Conservation (phyloP, 92 coral and sea anemone genomes). For the Diadumene lineata region DNA sequence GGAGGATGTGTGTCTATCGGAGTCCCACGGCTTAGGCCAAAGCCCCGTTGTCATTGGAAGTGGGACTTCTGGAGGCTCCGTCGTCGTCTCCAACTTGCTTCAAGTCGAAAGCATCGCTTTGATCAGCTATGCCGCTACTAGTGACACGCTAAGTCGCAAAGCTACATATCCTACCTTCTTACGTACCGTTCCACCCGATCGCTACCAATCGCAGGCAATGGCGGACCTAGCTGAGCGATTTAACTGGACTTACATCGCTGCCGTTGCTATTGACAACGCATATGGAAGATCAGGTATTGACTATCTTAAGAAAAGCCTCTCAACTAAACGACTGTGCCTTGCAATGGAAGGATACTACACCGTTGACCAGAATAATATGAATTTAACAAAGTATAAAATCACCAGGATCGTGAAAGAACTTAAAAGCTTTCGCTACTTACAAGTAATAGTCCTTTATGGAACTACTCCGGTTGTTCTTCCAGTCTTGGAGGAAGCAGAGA, state of each 20-base stretch:
- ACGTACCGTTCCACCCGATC: slow-evolving; percentile 90
- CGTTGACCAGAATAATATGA: neutral
- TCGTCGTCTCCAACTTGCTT: slow-evolving; percentile 69
- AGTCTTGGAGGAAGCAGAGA: slow-evolving; percentile 48
- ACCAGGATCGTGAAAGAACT: slow-evolving; percentile 47
- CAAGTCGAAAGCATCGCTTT: slow-evolving; percentile 75
- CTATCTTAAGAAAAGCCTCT: slow-evolving; percentile 57
- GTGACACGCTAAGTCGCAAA: slow-evolving; percentile 76
- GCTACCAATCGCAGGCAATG: slow-evolving; percentile 83
- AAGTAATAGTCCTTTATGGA: slow-evolving; percentile 61
- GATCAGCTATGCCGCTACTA: slow-evolving; percentile 88
- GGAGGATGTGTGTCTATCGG: slow-evolving; percentile 27
- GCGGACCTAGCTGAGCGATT: slow-evolving; percentile 65
- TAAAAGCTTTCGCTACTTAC: slow-evolving; percentile 32
- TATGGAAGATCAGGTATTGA: slow-evolving; percentile 83
- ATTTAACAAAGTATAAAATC: slow-evolving; percentile 28
- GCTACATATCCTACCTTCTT: slow-evolving; percentile 69
- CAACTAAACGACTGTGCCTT: slow-evolving; percentile 52
- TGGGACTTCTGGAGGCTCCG: slow-evolving; percentile 67
- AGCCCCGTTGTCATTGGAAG: slow-evolving; percentile 70
- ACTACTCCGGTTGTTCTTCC: slow-evolving; percentile 6
- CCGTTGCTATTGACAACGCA: slow-evolving; percentile 69
- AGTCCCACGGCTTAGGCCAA: slow-evolving; percentile 25
- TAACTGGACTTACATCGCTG: slow-evolving; percentile 86
- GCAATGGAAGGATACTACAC: slow-evolving; percentile 74